Base-by-base conservation (phyloP, 2,113 vertebrate genomes). In the Misgurnus mizolepis region DNA sequence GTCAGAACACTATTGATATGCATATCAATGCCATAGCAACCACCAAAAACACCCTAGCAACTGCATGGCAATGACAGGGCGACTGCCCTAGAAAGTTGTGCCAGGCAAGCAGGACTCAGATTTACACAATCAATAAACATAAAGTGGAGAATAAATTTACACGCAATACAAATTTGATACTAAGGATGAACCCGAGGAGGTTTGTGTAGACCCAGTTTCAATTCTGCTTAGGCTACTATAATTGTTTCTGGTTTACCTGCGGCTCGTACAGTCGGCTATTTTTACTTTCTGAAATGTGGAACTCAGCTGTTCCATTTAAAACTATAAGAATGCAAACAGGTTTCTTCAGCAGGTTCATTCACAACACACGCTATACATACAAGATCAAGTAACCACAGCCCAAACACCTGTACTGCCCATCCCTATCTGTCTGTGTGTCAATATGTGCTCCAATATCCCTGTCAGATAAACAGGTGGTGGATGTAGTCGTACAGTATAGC, bases 401-500 rank as follows among this genome's bases (percentile, higher is more conserved):
- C 14, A 8, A 39, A 15, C 43, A 62, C 18, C 72, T 64, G 62
- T 62, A 66, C 47, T 3, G 73, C 73, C 17, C 40, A 49, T 69
- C 78, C 70, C 65, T 66, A 67, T 72, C 71, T 80, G 45, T 72
- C 71, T 80, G 45, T 81, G 69, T 71, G 81, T 83, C 76, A 85
- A 83, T 80, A 83, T 39, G 73, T 65, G 76, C 79, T 79, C 62
- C 39, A 47, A 66, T 68, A 78, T 79, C 76, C 41, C 22, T 61
- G 12, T 84, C 74, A 78, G 74, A 82, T 77, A 88, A 89, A 91
- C 86, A 88, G 76, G 68, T 79, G 61, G 17, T 70, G 64, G 66
- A 84, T 88, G 79, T 85, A 50, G 72, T 85, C 5, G n/a, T 58
- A 18, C 17, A 58, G 55, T 79, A 80, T 81, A n/a, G 62, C 67